A percentile compares a stretch with the other conserved stretches of the same genome.
Evolutionary conservation across 1,140 invertebrate species (phyloP).

Genomic region (Drosophila willistoni): DNA sequence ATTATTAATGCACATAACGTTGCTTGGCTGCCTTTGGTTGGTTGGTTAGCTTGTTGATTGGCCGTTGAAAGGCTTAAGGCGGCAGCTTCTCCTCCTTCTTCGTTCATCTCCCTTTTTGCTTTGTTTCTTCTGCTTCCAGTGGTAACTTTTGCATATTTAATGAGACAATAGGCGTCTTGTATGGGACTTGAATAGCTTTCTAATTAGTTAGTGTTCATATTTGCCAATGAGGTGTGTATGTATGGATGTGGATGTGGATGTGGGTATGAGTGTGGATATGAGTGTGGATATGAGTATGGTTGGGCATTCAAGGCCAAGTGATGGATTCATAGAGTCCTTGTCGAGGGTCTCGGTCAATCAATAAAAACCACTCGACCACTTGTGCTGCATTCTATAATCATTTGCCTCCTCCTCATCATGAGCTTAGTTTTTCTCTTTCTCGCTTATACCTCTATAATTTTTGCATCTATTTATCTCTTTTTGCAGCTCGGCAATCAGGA

Average conservation of each 20-base stretch:
- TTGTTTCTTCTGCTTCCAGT: slow-evolving; percentile 23
- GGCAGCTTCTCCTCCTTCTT: slow-evolving; percentile 1
- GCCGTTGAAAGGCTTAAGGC: slow-evolving; percentile 18
- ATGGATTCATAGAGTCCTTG: slow-evolving; percentile 40
- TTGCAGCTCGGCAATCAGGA: slow-evolving; percentile 88
- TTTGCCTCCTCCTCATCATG: slow-evolving; percentile 7
- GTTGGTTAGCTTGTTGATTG: slow-evolving; percentile 11
- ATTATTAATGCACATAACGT: slow-evolving; percentile 69
- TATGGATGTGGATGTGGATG: slow-evolving; percentile 24
- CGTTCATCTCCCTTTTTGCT: slow-evolving; percentile 10
- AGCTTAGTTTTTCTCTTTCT: not conserved
- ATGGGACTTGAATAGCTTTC: slow-evolving; percentile 68
- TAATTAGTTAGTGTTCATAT: slow-evolving; percentile 67
- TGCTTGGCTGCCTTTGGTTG: slow-evolving; percentile 22
- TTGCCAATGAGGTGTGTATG: slow-evolving; percentile 53
- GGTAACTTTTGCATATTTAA: slow-evolving; percentile 45
- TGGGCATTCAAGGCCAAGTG: slow-evolving; percentile 14
- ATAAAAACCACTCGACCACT: slow-evolving; percentile 35
- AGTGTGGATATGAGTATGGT: not conserved
- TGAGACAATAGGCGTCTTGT: slow-evolving; percentile 50
- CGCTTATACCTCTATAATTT: not conserved
- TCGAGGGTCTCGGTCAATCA: slow-evolving; percentile 60
- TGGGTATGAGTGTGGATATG: slow-evolving; percentile 24
- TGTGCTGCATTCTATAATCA: slow-evolving; percentile 27
- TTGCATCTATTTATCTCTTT: slow-evolving; percentile 19